Evolutionary conservation across 2,888 invertebrate species (phyloP), one percentile per base, ranked within the genome.

Genomic region (Gerris lacustris): DNA sequence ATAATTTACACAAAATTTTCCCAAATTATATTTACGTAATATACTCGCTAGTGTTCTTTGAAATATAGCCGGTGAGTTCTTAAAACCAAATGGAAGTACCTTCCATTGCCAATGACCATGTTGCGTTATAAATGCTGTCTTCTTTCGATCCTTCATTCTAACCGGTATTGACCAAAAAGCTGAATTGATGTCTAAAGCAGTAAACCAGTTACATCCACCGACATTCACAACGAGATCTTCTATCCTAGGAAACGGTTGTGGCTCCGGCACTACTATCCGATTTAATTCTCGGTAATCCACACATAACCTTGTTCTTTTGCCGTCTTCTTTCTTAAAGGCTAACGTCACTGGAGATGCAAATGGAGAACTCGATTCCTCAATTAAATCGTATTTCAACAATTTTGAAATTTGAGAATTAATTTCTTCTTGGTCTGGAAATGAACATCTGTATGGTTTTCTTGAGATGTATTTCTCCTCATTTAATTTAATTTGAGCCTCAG

Each of bases 81-180:
- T 73, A 5, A 73, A 31, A 11, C 73, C 71, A 67, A 73, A 73
- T 11, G 73, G 73, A 0, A 73, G 6, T 18, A 67, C 69, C 4
- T 62, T 71, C 67, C 67, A 73, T 45, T 63, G 45, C 44, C 45
- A 73, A 45, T 73, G 62, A 6, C 71, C 73, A 6, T 71, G 18
- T 44, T 73, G 67, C 17, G 73, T 70, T 5, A 73, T 43, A 68
- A 71, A 73, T 1, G 45, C 64, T 47, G 70, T 73, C 45, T 72
- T 72, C 6, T 69, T 31, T 44, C 63, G 17, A 63, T 69, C 69
- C 7, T 63, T 62, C 17, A 62, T 15, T 62, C 44, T 62, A 6
- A 72, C 9, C n/a, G 69, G 47, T 15, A 72, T 70, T 11, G 66
- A 72, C 72, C 72, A 72, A 69, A 72, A 72, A 6, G 72, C 72